Conservation (phyloP, 1,140 invertebrate species). For the Diachasmimorpha longicaudata region DNA sequence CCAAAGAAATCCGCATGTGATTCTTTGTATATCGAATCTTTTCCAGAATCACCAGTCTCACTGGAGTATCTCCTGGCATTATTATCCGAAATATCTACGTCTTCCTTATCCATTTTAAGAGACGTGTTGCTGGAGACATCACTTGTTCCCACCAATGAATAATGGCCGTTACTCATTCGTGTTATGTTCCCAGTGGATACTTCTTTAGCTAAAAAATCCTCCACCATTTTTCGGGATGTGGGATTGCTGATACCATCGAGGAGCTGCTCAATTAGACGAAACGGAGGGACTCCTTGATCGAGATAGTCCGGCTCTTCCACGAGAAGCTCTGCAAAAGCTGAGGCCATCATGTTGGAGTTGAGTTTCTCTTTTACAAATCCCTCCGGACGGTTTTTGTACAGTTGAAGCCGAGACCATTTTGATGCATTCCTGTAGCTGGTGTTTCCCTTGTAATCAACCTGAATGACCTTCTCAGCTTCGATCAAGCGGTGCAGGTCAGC, state of each 20-base stretch:
- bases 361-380: slow-evolving; percentile 57
- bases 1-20: slow-evolving; percentile 28
- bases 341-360: slow-evolving; percentile 65
- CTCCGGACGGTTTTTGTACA: slow-evolving; percentile 61
- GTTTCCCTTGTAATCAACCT: slow-evolving; percentile 87
- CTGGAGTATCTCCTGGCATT: slow-evolving; percentile 23
- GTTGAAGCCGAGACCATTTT: slow-evolving; percentile 69
- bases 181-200: slow-evolving; percentile 70
- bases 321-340: slow-evolving; percentile 72
- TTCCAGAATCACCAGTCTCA: slow-evolving; percentile 37
- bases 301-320: slow-evolving; percentile 74
- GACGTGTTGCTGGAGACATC: slow-evolving; percentile 49
- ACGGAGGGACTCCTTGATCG: slow-evolving; percentile 72
- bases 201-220: slow-evolving; percentile 71
- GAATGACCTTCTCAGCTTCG: slow-evolving; percentile 77
- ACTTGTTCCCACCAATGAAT: slow-evolving; percentile 66
- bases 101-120: slow-evolving; percentile 12
- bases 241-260: slow-evolving; percentile 68
- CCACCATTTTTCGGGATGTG: slow-evolving; percentile 71
- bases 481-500: slow-evolving; percentile 77
- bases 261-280: slow-evolving; percentile 70
- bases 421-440: slow-evolving; percentile 83
- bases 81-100: neutral
- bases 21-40: slow-evolving; percentile 14
- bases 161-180: slow-evolving; percentile 71